phyloP scores from a whole-genome alignment of 2,113 vertebrate genomes.

The Brachyhypopomus occidentalis region DNA sequence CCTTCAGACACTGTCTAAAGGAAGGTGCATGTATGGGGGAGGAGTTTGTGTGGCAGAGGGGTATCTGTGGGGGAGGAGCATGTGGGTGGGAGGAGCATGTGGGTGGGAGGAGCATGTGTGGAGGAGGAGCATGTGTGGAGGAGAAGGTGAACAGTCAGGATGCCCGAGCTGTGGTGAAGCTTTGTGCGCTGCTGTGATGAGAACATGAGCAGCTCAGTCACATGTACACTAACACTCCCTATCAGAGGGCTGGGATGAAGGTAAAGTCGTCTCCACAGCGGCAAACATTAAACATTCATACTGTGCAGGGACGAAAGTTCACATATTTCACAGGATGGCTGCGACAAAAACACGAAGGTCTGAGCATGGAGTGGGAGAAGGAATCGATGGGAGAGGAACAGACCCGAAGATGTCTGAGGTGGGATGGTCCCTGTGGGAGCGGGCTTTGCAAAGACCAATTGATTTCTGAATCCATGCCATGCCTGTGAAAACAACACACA shows the following conservation, averaged over 20 bases:
- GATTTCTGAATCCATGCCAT: conserved; percentile 41
- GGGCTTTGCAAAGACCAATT: conserved; percentile 46
- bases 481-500: conserved; percentile 24
- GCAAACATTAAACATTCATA: conserved; percentile 34
- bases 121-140: neutral
- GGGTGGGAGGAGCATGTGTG: too few species aligned
- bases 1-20: neutral
- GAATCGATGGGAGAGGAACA: conserved; percentile 34
- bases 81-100: too few species aligned
- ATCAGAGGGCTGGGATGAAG: conserved; percentile 3
- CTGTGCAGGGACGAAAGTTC: conserved; percentile 43
- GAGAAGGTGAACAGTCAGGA: neutral
- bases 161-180: conserved; percentile 18
- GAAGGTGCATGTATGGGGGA: neutral
- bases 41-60: neutral
- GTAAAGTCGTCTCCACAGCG: conserved; percentile 13
- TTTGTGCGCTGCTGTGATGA: neutral
- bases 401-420: too few species aligned
- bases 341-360: conserved; percentile 31
- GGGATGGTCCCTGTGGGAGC: conserved; percentile 17
- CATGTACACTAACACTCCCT: conserved; percentile 20
- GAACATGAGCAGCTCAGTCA: neutral
- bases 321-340: conserved; percentile 38
- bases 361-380: conserved; percentile 2
- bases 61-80: conserved; percentile 4